Percentiles rank a stretch among this genome's conserved stretches.
phyloP scores from a whole-genome alignment of 2,888 invertebrate genomes.

The Stenchaetothrips biformis region DNA sequence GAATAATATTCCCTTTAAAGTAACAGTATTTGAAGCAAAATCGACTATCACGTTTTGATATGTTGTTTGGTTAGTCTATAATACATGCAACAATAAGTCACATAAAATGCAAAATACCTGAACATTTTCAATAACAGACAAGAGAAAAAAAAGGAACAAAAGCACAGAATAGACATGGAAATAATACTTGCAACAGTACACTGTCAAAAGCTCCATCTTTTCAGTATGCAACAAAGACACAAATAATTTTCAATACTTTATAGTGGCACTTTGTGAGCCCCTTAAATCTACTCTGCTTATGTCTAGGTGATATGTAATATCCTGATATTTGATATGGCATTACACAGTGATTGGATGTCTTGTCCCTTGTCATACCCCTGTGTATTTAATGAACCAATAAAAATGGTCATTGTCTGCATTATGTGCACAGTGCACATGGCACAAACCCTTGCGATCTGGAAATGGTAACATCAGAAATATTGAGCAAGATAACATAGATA shows the following conservation, averaged over 20 bases:
- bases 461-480: slow-evolving; percentile 1
- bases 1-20: not conserved
- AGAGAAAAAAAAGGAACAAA: not conserved
- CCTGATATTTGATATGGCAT: too few species aligned
- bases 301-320: not conserved
- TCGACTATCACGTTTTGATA: slow-evolving; percentile 9
- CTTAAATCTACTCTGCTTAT: not conserved
- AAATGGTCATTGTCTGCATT: too few species aligned
- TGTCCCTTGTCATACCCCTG: too few species aligned
- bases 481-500: slow-evolving; percentile 21
- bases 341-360: too few species aligned
- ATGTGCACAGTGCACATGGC: not conserved
- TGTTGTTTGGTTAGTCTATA: not conserved
- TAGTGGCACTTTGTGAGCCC: not conserved
- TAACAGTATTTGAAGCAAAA: not conserved
- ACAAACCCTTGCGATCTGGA: not conserved
- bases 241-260: not conserved
- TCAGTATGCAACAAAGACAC: not conserved
- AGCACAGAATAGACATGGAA: too few species aligned
- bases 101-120: slow-evolving; percentile 3
- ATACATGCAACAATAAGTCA: not conserved
- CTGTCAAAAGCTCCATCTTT: not conserved
- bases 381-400: too few species aligned
- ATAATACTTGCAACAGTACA: not conserved
- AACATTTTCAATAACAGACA: not conserved